Evolutionary conservation across 2,113 vertebrate genomes (phyloP), one percentile per base, ranked within the genome.

Genomic region (Mesembrinibis cayennensis): DNA sequence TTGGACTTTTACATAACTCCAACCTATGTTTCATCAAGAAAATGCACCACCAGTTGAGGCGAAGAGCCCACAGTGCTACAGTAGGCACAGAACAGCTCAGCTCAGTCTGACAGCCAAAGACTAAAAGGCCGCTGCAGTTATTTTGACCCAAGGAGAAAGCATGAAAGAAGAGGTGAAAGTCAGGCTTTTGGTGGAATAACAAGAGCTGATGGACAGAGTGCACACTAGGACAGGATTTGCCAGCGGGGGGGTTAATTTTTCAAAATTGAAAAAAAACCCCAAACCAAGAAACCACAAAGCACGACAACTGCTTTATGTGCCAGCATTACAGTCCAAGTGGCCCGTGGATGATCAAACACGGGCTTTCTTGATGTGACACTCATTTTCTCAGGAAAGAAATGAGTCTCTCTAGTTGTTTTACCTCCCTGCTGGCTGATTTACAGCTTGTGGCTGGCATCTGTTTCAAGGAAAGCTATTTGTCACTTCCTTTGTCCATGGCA

Each of bases 341-440:
- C 38, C 82, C 78, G 72, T n/a, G 40, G 47, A 74, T 72, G 73
- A 89, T 90, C 72, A 93, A 91, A 95, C 65, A 89, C 7, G 22
- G 62, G 59, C 26, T 91, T 95, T 92, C 72, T 89, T 79, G 56
- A 52, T 11, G 36, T 76, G 91, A 94, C 82, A 63, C 40, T 76
- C 65, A 42, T 89, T 92, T 61, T 96, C 78, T 53, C 42, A 34
- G 27, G 58, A 97, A 58, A 86, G 45, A 91, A 96, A 86, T 80
- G 45, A 93, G 34, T 40, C 55, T 56, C 49, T 66, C 32, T 82
- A 70, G 67, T 25, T 93, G 69, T 69, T 90, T 42, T 62, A 77
- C 29, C 22, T 88, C 90, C 71, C 56, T 74, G 32, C 69, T 95
- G 91, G 47, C 73, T 92, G 89, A 95, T 92, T 93, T 95, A 89